These are phyloP conservation scores for Drosophila nebulosa DNA, from an alignment of 1,140 invertebrate genomes.

Conservation along the genomic window DNA sequence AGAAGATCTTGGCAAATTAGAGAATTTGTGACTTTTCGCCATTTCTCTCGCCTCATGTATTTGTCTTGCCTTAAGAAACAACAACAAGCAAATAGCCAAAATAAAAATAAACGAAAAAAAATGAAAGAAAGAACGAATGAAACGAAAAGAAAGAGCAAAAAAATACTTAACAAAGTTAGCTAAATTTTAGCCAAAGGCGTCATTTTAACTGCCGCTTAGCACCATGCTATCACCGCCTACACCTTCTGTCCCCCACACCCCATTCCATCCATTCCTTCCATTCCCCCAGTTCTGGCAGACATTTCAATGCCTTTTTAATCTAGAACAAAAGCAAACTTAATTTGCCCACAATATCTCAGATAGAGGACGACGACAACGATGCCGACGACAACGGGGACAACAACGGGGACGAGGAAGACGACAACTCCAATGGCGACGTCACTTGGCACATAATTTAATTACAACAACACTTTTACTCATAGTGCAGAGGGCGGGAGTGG, in stretches of 20 bases:
- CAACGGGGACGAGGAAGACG: background rate
- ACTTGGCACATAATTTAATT: slow-evolving; percentile 63
- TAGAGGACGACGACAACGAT: slow-evolving; percentile 5
- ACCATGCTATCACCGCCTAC: slow-evolving; percentile 3
- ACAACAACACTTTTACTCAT: slow-evolving; percentile 49
- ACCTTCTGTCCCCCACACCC: background rate
- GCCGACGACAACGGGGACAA: background rate
- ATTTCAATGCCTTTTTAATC: slow-evolving; percentile 64
- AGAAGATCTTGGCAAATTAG: background rate
- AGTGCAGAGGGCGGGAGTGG: background rate
- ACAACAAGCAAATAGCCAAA: background rate
- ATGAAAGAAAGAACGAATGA: no score
- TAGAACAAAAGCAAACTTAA: slow-evolving; percentile 64
- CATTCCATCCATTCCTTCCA: no score
- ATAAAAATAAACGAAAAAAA: no score
- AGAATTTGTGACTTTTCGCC: background rate
- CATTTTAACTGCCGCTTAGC: slow-evolving; percentile 53
- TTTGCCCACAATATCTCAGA: slow-evolving; percentile 58
- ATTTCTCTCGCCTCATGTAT: background rate
- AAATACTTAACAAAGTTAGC: slow-evolving; percentile 55
- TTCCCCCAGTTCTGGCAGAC: slow-evolving; percentile 25
- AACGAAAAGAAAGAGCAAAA: background rate
- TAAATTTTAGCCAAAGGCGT: slow-evolving; percentile 51
- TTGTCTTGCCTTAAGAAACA: background rate
- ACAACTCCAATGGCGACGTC: slow-evolving; percentile 41